These are phyloP conservation scores for Criorhina ranunculi DNA, from an alignment of 2,888 invertebrate genomes.

Conservation along the genomic window DNA sequence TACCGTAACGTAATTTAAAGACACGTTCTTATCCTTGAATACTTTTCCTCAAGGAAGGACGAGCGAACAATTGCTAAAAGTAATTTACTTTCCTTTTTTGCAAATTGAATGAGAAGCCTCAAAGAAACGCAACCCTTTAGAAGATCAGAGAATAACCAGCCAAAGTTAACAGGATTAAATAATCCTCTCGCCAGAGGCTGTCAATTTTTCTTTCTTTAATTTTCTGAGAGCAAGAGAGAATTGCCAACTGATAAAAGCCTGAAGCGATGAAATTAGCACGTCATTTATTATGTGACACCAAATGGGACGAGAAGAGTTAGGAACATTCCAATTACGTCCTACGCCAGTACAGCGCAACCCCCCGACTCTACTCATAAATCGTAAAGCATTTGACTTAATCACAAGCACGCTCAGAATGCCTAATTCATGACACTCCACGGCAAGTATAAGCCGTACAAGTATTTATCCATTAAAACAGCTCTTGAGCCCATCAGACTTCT, in stretches of 20 bases:
- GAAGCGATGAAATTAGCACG: conserved; percentile 53
- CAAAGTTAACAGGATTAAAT: conserved; percentile 44
- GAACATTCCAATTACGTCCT: conserved; percentile 23
- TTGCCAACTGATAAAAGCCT: neutral
- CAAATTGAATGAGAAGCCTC: conserved; percentile 52
- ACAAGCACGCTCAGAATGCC: conserved; percentile 52
- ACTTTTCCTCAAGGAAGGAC: conserved; percentile 22
- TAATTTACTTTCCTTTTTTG: conserved; percentile 36
- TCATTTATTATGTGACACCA: conserved; percentile 50
- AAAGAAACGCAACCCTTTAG: conserved; percentile 36
- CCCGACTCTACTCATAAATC: conserved; percentile 47
- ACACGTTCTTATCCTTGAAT: conserved; percentile 26
- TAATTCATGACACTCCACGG: conserved; percentile 56
- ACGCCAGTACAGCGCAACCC: neutral
- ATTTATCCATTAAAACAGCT: conserved; percentile 41
- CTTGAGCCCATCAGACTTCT: conserved; percentile 15
- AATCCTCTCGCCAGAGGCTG: conserved; percentile 29
- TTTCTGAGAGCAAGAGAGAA: neutral
- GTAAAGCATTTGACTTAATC: conserved; percentile 41
- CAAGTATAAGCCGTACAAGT: conserved; percentile 1
- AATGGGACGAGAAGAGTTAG: conserved; percentile 3
- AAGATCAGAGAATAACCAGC: conserved; percentile 39
- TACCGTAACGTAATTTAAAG: conserved; percentile 44
- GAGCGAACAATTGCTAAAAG: conserved; percentile 35
- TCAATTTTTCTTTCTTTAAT: conserved; percentile 30